Evolutionary conservation across 2,113 vertebrate genomes (phyloP), one percentile per base, ranked within the genome.

Genomic region (Mesoclemmys tuberculata): DNA sequence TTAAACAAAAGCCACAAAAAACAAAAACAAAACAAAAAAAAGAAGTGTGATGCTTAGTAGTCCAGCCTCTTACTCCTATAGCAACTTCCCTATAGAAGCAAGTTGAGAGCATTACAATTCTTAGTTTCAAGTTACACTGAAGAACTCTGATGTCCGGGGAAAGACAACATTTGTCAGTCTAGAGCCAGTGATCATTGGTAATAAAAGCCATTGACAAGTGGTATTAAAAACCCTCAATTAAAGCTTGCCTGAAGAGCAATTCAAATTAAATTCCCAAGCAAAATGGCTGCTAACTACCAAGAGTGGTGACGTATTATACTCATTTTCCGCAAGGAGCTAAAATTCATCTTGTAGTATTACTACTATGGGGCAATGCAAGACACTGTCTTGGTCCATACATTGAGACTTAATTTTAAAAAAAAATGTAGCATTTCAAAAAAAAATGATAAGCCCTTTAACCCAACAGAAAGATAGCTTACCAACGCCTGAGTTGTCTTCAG

Each of bases 201-300:
- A 64, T 64, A 74, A 74, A 5, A 38, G 11, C 49, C 49, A 51
- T n/a, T 68, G 29, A 21, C 19, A 26, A 74, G 71, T 41, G 71
- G 71, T 74, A 74, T 41, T 41, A 24, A 74, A 3, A 74, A 2
- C 18, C 71, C 8, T 11, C 21, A 74, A n/a, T n/a, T 19, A n/a
- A 71, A 71, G 35, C 18, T 68, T 64, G 85, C 80, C 79, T 41
- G 48, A 29, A 84, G 81, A 90, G 41, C 68, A 71, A 83, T 80
- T 82, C 90, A 83, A n/a, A 52, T 58, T 90, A 55, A n/a, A 46
- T 38, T 90, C 84, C 74, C 61, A 95, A 75, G 71, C 61, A 89
- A 55, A 92, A 87, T 16, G 24, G 41, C 38, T 74, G 71, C 22
- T 3, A 19, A 26, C 71, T n/a, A 35, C 61, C 31, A 44, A 12